Conservation (phyloP, 2,888 invertebrate species). For the Mystacides longicornis region DNA sequence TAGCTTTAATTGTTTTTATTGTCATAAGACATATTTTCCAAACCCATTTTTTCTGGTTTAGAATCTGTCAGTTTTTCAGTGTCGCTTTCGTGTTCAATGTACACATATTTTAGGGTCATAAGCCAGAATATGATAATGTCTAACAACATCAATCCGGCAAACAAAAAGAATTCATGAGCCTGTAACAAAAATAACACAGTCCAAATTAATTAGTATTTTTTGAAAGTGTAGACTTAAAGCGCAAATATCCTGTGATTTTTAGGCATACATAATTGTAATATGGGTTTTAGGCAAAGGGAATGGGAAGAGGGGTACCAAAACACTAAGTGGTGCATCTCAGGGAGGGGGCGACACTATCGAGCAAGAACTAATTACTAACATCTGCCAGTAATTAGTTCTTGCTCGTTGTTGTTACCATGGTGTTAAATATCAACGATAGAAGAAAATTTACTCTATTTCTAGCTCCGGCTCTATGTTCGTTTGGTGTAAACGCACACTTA, state of each 20-base stretch:
- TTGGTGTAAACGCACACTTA: neutral
- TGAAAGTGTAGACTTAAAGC: neutral
- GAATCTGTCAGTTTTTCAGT: slow-evolving; percentile 33
- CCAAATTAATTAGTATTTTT: neutral
- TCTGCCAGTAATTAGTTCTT: no score
- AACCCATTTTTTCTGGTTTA: slow-evolving; percentile 26
- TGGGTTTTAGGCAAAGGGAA: neutral
- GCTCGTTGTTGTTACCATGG: no score
- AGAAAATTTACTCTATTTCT: neutral
- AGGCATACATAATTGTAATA: neutral
- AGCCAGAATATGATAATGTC: slow-evolving; percentile 76
- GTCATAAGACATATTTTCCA: slow-evolving; percentile 17
- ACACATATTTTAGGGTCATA: slow-evolving; percentile 75
- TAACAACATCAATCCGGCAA: slow-evolving; percentile 75
- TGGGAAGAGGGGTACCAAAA: no score
- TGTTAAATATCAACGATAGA: no score
- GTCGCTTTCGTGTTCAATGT: slow-evolving; percentile 43
- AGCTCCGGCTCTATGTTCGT: neutral
- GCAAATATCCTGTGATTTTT: neutral
- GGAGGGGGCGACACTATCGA: no score
- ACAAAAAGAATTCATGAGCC: slow-evolving; percentile 82
- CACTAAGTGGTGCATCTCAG: no score
- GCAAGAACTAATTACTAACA: no score
- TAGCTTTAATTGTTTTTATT: neutral
- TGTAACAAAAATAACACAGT: slow-evolving; percentile 40